Base-by-base conservation (phyloP, 2,888 invertebrate genomes). In the Alsophila aescularia region DNA sequence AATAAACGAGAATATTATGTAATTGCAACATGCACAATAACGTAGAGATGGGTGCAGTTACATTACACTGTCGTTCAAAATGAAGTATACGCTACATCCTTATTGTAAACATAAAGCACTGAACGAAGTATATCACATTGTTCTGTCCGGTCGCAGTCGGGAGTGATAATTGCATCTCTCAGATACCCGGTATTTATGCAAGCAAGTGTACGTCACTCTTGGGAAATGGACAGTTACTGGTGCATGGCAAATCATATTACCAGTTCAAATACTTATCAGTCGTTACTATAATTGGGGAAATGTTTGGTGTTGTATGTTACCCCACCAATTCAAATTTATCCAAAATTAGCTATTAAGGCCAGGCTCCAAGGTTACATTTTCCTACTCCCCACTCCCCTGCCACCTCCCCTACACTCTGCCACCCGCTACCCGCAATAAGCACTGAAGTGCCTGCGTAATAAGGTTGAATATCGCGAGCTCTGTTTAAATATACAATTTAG, bases 221-320 rank as follows among this genome's bases (percentile, higher is more conserved):
- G 36, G 34, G 35, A 53, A 66, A 62, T 48, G 58, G 14, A 37
- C 53, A 43, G 35, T 48, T 52, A 61, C 55, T 67, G 62, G 61
- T 58, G 69, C 67, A 62, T 60, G 63, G 44, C 60, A 57, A 66
- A 59, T 58, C 31, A 51, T 35, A 40, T 42, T 43, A 36, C 52
- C 31, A 52, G 43, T 50, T 24, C 36, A 41, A 54, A 49, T 45
- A 48, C 57, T 57, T 34, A 37, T 31, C 37, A 29, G 13, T 43
- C 7, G 39, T 48, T 41, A 21, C 27, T 15, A 58, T 37, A 14
- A 15, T 31, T 40, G 42, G 35, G 31, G n/a, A 37, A 36, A 36
- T 39, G 16, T 15, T 51, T 2, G 10, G 10, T 41, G 2, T 16
- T 18, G 10, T 48, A 39, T 31, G 31, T 31, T 31, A 16, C 1